Evolutionary conservation across 2,888 invertebrate species (phyloP), one percentile per base, ranked within the genome.

Genomic region (Pterostichus niger): DNA sequence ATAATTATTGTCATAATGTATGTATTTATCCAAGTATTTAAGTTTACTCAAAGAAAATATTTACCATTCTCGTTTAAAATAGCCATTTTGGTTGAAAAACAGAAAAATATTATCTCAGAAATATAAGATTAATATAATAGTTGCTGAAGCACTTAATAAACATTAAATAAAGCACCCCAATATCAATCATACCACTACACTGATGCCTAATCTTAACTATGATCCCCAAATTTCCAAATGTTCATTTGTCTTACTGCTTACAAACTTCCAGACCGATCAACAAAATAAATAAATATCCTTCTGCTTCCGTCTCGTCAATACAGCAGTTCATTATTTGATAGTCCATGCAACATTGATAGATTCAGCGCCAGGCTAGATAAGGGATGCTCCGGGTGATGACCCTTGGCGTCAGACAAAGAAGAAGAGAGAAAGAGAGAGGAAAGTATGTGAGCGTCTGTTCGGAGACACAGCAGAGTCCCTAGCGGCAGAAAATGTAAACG

Each of bases 271-370:
- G 13, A 49, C 13, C 52, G 44, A 49, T 49, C 59, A 40, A 5
- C 44, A 78, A 78, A 78, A 61, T 78, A 61, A 78, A 78, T 78
- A 78, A 61, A 59, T 54, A 77, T 77, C 56, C 77, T n/a, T 77
- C 56, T 56, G 49, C 0, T 49, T 49, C 49, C 49, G 6, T 31
- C 35, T 56, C 77, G 56, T 77, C 77, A 77, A 77, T 78, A 78
- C 59, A 78, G 61, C 46, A 54, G 81, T 81, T 81, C 81, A 81
- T 81, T 81, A 81, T 81, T 73, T 81, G 81, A 71, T 81, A 44
- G 56, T 46, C 71, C 52, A 56, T 81, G 71, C 49, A 71, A 81
- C 81, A 81, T 73, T 81, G 81, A 81, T 81, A 81, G 81, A 68
- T 81, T 71, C 73, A 61, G 71, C 54, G 68, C 56, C 35, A 24